Base-by-base conservation (phyloP, 2,888 invertebrate species). In the Orthosia gothica region DNA sequence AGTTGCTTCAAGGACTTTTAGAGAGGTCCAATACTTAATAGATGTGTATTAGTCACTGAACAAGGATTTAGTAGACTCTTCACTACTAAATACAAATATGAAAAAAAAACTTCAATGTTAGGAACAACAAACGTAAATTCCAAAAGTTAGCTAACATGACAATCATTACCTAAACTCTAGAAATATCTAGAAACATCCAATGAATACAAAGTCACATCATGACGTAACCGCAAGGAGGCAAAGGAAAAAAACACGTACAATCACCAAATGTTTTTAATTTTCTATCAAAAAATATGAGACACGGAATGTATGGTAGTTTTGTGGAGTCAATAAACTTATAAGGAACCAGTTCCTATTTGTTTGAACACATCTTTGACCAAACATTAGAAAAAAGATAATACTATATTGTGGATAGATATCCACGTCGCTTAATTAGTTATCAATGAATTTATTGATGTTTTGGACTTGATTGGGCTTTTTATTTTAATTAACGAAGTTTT, bases 261-360 rank as follows among this genome's bases (percentile, higher is more conserved):
- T 78, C 68, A 66, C 64, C 75, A 58, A 78, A 80, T 86, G 85
- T 88, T 89, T 79, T 90, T 86, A 89, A 88, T 89, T 89, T 90
- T 88, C 87, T 88, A 89, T 89, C 83, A 86, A 90, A 89, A 89
- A 85, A 85, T 83, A 76, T 74, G 76, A 90, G 81, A 85, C 87
- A 89, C 86, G 89, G 88, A 90, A 91, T 91, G 92, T 90, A 88
- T 91, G 86, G 89, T 91, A 93, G 93, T 94, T 93, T 91, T 83
- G 91, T 93, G 93, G 92, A 94, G 96, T 96, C 96, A 96, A 95
- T 92, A 95, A 96, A 96, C 96, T 92, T 90, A 76, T 78, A 89
- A 89, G 87, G 88, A 95, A 95, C 95, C 86, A 94, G 95, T 96
- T 95, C 92, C 91, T 92, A 91, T 93, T 93, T 94, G 94, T 94